Evolutionary conservation across 2,113 vertebrate genomes (phyloP), one percentile per base, ranked within the genome.

Genomic region (Scophthalmus maximus): DNA sequence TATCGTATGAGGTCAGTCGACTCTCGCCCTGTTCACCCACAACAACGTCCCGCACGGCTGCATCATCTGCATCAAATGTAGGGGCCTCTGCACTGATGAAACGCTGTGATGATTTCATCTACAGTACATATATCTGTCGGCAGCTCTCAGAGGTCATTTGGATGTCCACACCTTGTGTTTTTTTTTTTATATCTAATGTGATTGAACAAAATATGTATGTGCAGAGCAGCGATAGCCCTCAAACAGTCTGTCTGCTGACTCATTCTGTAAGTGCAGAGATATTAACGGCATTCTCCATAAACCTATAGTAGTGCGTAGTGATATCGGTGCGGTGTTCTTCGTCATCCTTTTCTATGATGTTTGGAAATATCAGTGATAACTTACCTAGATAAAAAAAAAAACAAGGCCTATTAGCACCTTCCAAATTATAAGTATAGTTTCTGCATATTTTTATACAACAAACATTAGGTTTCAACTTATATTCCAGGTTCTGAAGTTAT

Each of bases 231-330:
- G 11, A 76, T 56, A 59, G 36, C 40, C 25, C 53, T 68, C 8
- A 63, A 67, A 71, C 44, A 57, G 23, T 60, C 30, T 44, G 18
- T 18, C 11, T 6, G 23, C 23, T 67, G 78, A 78, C 44, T 81
- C 73, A 70, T 27, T 15, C 14, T 26, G 38, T 57, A 30, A n/a
- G 42, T 46, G 42, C 42, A n/a, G 17, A 46, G 18, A 7, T 20
- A 3, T n/a, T 8, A 46, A 12, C 42, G n/a, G 42, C 17, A 3
- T 61, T 5, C 34, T 62, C n/a, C 59, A 62, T 47, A 6, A n/a
- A 47, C 5, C n/a, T 42, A 38, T 23, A 22, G n/a, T n/a, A n/a
- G n/a, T n/a, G n/a, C n/a, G n/a, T n/a, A n/a, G n/a, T n/a, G n/a
- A n/a, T n/a, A n/a, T n/a, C n/a, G n/a, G n/a, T n/a, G n/a, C n/a